Base-by-base conservation (phyloP, 2,888 invertebrate genomes). In the Scaptomyza parva region DNA sequence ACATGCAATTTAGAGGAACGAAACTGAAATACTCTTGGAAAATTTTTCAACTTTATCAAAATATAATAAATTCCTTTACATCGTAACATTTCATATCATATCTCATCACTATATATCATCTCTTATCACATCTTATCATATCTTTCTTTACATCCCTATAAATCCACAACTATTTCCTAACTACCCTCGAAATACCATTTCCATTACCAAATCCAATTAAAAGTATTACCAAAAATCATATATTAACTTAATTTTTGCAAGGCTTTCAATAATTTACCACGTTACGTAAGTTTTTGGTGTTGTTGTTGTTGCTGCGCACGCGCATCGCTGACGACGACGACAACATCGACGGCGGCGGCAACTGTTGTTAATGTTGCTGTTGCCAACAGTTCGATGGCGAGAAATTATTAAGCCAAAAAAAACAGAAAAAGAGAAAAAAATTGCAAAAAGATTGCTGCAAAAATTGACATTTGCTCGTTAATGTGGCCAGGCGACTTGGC, bases 391-490 rank as follows among this genome's bases (percentile, higher is more conserved):
- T 68, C 68, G 60, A 75, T 71, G 64, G 76, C 62, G 18, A 76
- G 73, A 82, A 87, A 82, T 84, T 86, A 82, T 86, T 84, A 81
- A 84, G 81, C 78, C 67, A 82, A 61, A 65, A 74, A 67, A 26
- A 22, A 67, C 52, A 72, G 82, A 59, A 65, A 77, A 68, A 14
- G 14, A 64, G 54, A 62, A 77, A 66, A 58, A 82, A 84, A 76
- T 79, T 83, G 80, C 78, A 72, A 81, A 84, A 84, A 86, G 84
- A 81, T 81, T 81, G 86, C 87, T 65, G 81, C 73, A 76, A 85
- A 37, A 85, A 82, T 78, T 82, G 87, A 82, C 85, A 82, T 82
- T 82, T 87, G 87, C 76, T 82, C 82, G 82, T 82, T 82, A 82
- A 87, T 87, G 85, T 81, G 81, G 84, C 74, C 69, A 33, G 71